Evolutionary conservation across 92 coral and sea anemone genomes (phyloP), one percentile per base, ranked within the genome.

Genomic region (Heliopora coerulea): DNA sequence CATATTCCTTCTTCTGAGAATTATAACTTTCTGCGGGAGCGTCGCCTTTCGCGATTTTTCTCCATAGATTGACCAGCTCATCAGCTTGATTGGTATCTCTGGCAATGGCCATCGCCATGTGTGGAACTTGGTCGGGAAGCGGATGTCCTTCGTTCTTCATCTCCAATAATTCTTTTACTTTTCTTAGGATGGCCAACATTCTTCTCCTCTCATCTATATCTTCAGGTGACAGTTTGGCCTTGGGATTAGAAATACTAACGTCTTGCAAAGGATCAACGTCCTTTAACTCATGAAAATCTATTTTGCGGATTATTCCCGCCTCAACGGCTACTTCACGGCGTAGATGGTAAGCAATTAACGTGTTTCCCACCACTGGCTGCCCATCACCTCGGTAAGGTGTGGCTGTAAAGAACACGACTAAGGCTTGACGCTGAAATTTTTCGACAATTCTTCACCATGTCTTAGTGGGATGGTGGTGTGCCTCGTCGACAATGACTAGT

Each of bases 91-190:
- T 28, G 1, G 3, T 67, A 17, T 80, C 54, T 39, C 24, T 39
- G 1, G 73, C 4, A 9, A 84, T 79, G 1, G 88, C 88, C 9
- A 84, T 80, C 0, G 84, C 84, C 88, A 84, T 79, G 50, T 84
- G 88, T 0, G 88, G 82, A 1, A 54, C 59, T 11, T 32, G 21
- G 48, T 24, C 65, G 0, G 86, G 82, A 0, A 82, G 73, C 8
- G 77, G 84, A 18, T 21, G 3, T 0, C 49, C 31, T 13, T 0
- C 1, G 32, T 65, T 37, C 54, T 74, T 84, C 2, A 28, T 1
- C 1, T 44, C 35, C 11, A 73, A 80, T 0, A 63, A n/a, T 12
- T 26, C 13, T 31, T 49, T 65, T 2, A 73, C 82, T 30, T 0
- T n/a, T 4, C 7, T 27, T 9, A 84, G 74, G 37, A 84, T 80